Evolutionary conservation across 2,888 invertebrate species (phyloP).

Genomic region (Neocrepidodera transversa): DNA sequence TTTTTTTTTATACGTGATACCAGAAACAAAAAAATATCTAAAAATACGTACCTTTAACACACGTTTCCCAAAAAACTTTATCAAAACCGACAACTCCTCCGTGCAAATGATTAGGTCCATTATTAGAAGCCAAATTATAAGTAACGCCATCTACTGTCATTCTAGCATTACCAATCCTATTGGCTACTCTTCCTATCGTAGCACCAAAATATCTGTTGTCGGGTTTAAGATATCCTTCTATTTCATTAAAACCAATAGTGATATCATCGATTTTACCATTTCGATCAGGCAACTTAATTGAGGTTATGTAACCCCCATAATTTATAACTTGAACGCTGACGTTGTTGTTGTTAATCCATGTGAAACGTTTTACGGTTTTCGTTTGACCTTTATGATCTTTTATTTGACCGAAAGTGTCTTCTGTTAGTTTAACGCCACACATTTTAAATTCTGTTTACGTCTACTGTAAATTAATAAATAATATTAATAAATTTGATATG

Average conservation of each 20-base stretch:
- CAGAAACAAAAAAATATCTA: conserved; percentile 76
- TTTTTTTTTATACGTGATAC: no score
- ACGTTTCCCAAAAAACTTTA: conserved; percentile 60
- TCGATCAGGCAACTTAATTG: conserved; percentile 76
- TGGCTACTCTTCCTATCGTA: conserved; percentile 85
- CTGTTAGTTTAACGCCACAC: conserved; percentile 26
- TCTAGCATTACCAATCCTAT: conserved; percentile 75
- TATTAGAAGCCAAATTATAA: conserved; percentile 76
- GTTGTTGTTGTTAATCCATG: conserved; percentile 70
- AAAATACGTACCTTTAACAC: conserved; percentile 31
- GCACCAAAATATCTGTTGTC: conserved; percentile 70
- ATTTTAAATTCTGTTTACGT: not conserved
- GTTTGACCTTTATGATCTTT: conserved; percentile 51
- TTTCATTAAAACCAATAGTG: conserved; percentile 80
- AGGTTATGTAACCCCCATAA: conserved; percentile 83
- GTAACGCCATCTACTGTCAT: conserved; percentile 72
- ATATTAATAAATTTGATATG: not conserved
- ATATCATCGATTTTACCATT: conserved; percentile 77
- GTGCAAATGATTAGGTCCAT: conserved; percentile 75
- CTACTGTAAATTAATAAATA: not conserved
- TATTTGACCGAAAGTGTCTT: conserved; percentile 52
- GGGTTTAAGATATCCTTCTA: conserved; percentile 68
- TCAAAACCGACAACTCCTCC: conserved; percentile 87
- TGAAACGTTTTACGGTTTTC: conserved; percentile 66
- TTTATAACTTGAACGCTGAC: conserved; percentile 71